Base-by-base conservation (phyloP, 2,888 invertebrate genomes). In the Sthenelais limicola region DNA sequence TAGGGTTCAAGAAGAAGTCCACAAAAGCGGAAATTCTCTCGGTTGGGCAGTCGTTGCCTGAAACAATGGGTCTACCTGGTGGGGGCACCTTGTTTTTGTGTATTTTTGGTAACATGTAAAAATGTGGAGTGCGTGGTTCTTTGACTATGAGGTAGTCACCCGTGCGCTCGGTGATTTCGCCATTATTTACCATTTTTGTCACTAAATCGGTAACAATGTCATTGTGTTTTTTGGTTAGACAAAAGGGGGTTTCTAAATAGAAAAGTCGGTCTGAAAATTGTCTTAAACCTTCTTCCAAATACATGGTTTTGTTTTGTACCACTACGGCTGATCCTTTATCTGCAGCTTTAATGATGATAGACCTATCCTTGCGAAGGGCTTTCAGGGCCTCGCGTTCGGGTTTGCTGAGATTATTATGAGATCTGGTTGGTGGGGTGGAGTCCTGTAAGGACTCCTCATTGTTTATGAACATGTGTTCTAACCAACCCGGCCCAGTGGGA, bases 1-100 rank as follows among this genome's bases (percentile, higher is more conserved):
- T n/a, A n/a, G 66, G 66, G 3, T 21, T 66, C 21, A 66, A 38
- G n/a, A 33, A 21, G 7, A 28, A 12, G 21, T 35, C 66, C n/a
- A 66, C 66, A 7, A 66, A 32, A 5, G 35, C 66, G 4, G 66
- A 66, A n/a, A 66, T 66, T 35, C 26, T 66, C 24, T 66, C 66
- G 9, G 56, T 56, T 4, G 66, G 30, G 32, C 66, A 66, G 4
- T 7, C 32, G 38, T 66, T 66, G 5, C 35, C 66, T n/a, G 28
- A 28, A n/a, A 66, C 33, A n/a, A 66, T 66, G 5, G 66, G 66
- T 21, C 66, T 33, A 18, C 66, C 66, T 3, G 66, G 66, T 38
- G 66, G 66, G 4, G 66, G 35, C 7, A 5, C 18, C 18, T 9
- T 21, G 18, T 5, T 26, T 26, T 66, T 66, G 66, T 66, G 66